phyloP scores from a whole-genome alignment of 2,113 vertebrate species.

The Tor tambroides region DNA sequence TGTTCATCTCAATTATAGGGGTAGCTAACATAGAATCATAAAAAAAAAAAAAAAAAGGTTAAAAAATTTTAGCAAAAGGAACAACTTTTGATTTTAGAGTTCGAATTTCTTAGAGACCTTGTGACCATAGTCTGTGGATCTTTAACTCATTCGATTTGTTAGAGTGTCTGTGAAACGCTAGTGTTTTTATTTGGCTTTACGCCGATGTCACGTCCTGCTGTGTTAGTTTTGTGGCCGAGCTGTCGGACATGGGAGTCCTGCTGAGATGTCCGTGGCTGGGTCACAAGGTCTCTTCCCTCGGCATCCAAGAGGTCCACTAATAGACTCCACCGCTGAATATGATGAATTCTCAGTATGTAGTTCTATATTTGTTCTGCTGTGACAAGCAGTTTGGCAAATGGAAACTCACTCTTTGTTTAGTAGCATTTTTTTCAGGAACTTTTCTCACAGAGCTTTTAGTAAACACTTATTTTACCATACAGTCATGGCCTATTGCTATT shows the following conservation, averaged over 20 bases:
- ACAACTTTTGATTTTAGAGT: neutral
- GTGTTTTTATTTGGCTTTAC: conserved; percentile 33
- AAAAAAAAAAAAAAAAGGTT: too few species aligned
- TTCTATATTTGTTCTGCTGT: neutral
- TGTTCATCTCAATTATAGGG: neutral
- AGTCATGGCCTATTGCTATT: conserved; percentile 22
- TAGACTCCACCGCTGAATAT: neutral
- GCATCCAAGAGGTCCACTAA: conserved; percentile 3
- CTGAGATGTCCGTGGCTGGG: conserved; percentile 46
- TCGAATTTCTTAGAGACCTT: neutral
- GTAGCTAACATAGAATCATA: neutral
- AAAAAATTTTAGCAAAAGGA: neutral
- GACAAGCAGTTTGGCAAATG: neutral
- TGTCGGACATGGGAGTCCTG: conserved; percentile 50
- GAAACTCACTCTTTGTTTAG: neutral
- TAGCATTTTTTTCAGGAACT: conserved; percentile 17
- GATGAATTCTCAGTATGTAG: neutral
- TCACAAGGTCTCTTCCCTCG: conserved; percentile 18
- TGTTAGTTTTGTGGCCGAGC: conserved; percentile 47
- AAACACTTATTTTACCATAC: conserved; percentile 18
- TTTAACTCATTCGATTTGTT: neutral
- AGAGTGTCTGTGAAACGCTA: neutral
- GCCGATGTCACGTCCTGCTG: conserved; percentile 49
- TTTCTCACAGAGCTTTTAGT: conserved; percentile 21
- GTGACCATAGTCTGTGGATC: neutral